phyloP scores from a whole-genome alignment of 2,113 vertebrate genomes.

The Scopus umbretta region DNA sequence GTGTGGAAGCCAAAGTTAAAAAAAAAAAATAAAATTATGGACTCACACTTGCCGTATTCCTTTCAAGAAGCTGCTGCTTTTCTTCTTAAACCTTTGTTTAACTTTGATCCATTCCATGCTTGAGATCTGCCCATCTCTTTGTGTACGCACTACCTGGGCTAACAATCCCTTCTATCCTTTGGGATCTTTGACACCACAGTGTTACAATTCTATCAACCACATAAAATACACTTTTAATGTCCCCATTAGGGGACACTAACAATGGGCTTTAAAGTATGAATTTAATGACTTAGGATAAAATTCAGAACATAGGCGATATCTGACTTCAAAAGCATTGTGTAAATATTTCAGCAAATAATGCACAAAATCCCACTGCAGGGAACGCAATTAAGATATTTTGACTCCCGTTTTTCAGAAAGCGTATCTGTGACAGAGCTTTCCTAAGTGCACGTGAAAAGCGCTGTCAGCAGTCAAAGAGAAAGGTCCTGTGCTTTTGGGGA shows the following conservation, averaged over 20 bases:
- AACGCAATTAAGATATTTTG: background rate
- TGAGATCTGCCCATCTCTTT: background rate
- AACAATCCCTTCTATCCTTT: background rate
- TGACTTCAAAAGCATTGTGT: background rate
- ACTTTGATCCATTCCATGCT: background rate
- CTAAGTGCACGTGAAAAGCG: background rate
- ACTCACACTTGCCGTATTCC: background rate
- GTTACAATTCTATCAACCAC: background rate
- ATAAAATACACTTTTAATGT: background rate
- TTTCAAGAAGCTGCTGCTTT: background rate
- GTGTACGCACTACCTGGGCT: background rate
- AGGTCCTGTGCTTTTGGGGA: background rate
- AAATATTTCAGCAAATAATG: background rate
- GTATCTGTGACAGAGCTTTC: background rate
- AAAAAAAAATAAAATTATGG: background rate
- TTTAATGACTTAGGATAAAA: background rate
- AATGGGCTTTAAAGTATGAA: background rate
- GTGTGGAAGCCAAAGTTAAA: background rate
- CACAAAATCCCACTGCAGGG: background rate
- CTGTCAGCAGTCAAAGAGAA: background rate
- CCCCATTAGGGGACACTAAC: background rate
- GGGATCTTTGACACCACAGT: background rate
- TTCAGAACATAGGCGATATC: accelerated
- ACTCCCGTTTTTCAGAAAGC: background rate
- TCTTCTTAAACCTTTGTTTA: background rate